Evolutionary conservation across 1,140 invertebrate species (phyloP), one percentile per base, ranked within the genome.

Genomic region (Drosophila prosaltans): DNA sequence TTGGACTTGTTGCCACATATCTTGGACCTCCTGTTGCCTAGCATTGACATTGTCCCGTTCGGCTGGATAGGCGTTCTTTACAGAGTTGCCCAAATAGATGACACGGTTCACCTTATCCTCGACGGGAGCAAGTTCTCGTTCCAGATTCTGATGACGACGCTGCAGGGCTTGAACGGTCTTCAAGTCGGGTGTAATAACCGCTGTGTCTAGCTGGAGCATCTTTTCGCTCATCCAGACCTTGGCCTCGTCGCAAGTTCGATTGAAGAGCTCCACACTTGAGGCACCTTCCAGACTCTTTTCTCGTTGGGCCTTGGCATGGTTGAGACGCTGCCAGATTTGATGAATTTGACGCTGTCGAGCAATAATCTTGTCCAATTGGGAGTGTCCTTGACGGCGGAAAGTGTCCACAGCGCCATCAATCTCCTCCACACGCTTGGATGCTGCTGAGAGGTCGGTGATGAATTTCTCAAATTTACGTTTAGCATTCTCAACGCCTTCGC

Each of bases 381-480:
- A 95, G 92, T 98, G 98, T n/a, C 96, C 96, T 66, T 96, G 95
- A 1, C 94, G 93, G 0, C 96, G 94, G 90, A 99, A 97, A 74
- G 98, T 97, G 63, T 98, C 95, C 0, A 98, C 98, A 21, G 97
- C 95, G 0, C 94, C 93, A 86, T 99, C 98, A 65, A 99, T 97
- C 43, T 95, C 95, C 79, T 98, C 97, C 66, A 99, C 94, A 1
- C 98, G 94, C 79, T 97, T 97, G 2, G 96, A 97, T 28, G 97
- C 98, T 0, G 98, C 98, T 1, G 97, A 98, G 8, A 99, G 93
- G 91, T 99, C 98, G 0, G 98, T 99, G 3, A 99, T 94, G 92
- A 99, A 97, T 93, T 98, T 98, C 95, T 99, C 97, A 93, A 98
- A 99, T 93, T 99, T 98, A 83, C 97, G 95, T 91, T 97, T 98